Evolutionary conservation across 2,888 invertebrate species (phyloP).

Genomic region (Drosophila borborema): DNA sequence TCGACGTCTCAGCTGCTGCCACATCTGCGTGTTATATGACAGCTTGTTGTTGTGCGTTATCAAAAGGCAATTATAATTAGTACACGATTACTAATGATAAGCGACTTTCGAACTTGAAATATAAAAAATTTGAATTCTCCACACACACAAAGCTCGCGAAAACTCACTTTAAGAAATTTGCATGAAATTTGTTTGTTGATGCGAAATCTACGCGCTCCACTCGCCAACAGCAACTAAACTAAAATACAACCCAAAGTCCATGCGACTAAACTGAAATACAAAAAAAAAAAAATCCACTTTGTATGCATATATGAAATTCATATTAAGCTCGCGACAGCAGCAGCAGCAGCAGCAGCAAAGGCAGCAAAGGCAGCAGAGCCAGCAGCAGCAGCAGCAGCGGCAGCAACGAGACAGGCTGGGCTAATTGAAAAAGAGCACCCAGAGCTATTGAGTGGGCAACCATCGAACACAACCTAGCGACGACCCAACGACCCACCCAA

Average conservation of each 20-base stretch:
- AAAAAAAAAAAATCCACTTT: conserved; percentile 50
- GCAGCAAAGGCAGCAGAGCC: conserved; percentile 15
- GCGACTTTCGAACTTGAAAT: conserved; percentile 14
- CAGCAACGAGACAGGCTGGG: conserved; percentile 48
- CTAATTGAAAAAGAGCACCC: conserved; percentile 77
- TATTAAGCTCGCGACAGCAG: conserved; percentile 66
- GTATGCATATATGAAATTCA: conserved; percentile 76
- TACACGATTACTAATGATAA: conserved; percentile 34
- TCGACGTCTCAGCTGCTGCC: neutral
- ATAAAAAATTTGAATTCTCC: conserved; percentile 6
- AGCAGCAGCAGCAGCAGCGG: conserved; percentile 1
- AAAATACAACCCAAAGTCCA: conserved; percentile 57
- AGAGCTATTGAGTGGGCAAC: conserved; percentile 69
- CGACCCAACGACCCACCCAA: conserved; percentile 60
- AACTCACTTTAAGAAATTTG: conserved; percentile 22
- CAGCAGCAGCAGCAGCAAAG: conserved; percentile 18
- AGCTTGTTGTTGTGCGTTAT: conserved; percentile 21
- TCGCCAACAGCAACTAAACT: conserved; percentile 77
- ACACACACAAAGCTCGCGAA: neutral
- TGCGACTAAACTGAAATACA: conserved; percentile 31
- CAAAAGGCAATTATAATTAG: conserved; percentile 36
- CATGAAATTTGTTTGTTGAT: conserved; percentile 24
- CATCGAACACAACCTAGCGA: conserved; percentile 50
- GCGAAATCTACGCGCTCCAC: conserved; percentile 72
- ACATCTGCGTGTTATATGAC: conserved; percentile 1